phyloP scores from a whole-genome alignment of 2,888 invertebrate species.

The Brachyptera putata region DNA sequence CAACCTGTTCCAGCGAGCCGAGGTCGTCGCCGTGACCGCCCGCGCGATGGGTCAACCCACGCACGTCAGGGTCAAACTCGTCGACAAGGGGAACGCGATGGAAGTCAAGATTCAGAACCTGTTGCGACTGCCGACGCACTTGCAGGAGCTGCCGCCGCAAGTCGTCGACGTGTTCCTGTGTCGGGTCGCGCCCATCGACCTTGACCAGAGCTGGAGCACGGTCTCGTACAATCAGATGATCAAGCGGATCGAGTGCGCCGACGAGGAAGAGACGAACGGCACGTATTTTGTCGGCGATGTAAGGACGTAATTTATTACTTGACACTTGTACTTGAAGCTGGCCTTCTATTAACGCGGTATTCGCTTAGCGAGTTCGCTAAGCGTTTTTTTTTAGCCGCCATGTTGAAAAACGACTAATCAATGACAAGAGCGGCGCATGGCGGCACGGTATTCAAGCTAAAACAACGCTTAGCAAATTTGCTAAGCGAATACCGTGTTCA shows the following conservation, averaged over 20 bases:
- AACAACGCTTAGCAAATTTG: too few relatives aligned
- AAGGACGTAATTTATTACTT: too few relatives aligned
- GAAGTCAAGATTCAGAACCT: slow-evolving; percentile 35
- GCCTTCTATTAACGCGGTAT: too few relatives aligned
- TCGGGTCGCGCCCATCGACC: slow-evolving; percentile 52
- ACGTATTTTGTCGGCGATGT: slow-evolving; percentile 41
- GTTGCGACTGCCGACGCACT: slow-evolving; percentile 45
- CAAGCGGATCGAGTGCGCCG: slow-evolving; percentile 41
- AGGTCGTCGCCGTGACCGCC: neutral
- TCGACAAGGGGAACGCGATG: slow-evolving; percentile 15
- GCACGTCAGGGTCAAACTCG: neutral
- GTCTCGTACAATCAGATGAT: slow-evolving; percentile 44
- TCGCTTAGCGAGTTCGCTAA: too few relatives aligned
- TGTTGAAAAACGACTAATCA: too few relatives aligned
- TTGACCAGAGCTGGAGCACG: slow-evolving; percentile 52
- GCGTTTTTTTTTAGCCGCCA: too few relatives aligned
- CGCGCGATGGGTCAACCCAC: neutral
- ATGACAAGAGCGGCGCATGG: too few relatives aligned
- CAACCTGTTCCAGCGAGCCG: neutral
- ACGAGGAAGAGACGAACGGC: slow-evolving; percentile 13
- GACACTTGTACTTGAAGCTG: neutral
- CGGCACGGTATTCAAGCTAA: too few relatives aligned
- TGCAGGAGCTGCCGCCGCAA: slow-evolving; percentile 44
- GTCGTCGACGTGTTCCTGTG: slow-evolving; percentile 52
- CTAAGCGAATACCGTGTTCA: too few relatives aligned